These are phyloP conservation scores for Tupaia chinensis DNA, from an alignment of 2,113 vertebrate genomes.

Conservation along the genomic window DNA sequence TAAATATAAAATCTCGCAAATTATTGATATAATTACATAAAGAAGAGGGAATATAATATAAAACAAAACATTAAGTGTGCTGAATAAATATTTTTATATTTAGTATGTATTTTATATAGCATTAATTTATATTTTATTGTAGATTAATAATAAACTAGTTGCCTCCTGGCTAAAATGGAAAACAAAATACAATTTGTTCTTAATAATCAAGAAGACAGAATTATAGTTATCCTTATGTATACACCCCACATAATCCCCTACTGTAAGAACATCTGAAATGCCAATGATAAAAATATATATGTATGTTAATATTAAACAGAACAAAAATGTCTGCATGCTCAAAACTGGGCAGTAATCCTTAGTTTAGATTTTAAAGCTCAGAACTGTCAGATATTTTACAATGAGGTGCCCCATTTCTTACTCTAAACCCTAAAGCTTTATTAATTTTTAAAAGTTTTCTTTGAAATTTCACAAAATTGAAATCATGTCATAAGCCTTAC, in stretches of 20 bases:
- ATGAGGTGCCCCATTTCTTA: slow-evolving; percentile 44
- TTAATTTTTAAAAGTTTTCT: slow-evolving; percentile 50
- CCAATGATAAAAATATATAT: slow-evolving; percentile 60
- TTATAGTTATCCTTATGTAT: slow-evolving; percentile 28
- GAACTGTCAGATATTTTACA: slow-evolving; percentile 66
- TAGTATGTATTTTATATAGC: not conserved
- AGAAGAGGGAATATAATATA: not conserved
- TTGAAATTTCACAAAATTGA: slow-evolving; percentile 74
- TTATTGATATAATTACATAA: not conserved
- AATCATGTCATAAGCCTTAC: slow-evolving; percentile 70
- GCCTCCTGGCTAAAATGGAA: slow-evolving; percentile 46
- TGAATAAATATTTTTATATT: slow-evolving; percentile 16
- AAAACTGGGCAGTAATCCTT: slow-evolving; percentile 47
- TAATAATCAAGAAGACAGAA: slow-evolving; percentile 53
- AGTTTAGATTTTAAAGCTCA: slow-evolving; percentile 63
- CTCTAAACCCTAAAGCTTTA: slow-evolving; percentile 42
- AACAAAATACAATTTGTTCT: not conserved
- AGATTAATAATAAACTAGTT: slow-evolving; percentile 29
- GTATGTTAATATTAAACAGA: slow-evolving; percentile 56
- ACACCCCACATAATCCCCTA: not conserved
- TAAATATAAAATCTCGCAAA: not conserved
- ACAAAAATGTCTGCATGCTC: not conserved
- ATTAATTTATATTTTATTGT: slow-evolving; percentile 10
- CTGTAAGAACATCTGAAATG: not conserved
- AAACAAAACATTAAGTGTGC: slow-evolving; percentile 7